Conservation (phyloP, 2,888 invertebrate genomes). For the Sinohyriopsis cumingii region DNA sequence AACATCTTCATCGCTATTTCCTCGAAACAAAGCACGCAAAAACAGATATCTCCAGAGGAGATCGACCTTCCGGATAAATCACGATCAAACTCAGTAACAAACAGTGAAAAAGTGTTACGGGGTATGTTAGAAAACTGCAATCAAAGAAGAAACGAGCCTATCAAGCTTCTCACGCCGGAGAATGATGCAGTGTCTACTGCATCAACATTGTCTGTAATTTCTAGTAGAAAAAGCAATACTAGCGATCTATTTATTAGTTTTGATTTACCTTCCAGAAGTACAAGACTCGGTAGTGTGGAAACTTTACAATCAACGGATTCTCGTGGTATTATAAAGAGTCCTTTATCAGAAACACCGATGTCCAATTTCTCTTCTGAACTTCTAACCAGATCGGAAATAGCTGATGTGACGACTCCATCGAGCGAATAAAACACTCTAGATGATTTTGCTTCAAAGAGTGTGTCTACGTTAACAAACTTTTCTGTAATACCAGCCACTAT, state of each 20-base stretch:
- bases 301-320: background rate
- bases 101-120: background rate
- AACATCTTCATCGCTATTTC: conserved; percentile 45
- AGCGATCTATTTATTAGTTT: too few species aligned
- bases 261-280: too few species aligned
- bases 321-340: background rate
- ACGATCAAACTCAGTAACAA: conserved; percentile 11
- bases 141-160: conserved; percentile 1
- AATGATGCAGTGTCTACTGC: too few species aligned
- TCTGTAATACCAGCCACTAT: conserved; percentile 32
- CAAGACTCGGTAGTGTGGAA: too few species aligned
- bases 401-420: conserved; percentile 15
- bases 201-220: too few species aligned
- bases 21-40: conserved; percentile 18
- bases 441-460: conserved; percentile 22
- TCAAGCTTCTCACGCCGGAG: background rate
- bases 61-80: conserved; percentile 6
- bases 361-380: background rate
- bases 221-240: too few species aligned
- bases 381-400: background rate
- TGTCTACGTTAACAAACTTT: conserved; percentile 21
- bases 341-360: background rate
- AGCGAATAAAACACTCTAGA: conserved; percentile 1
- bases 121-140: conserved; percentile 7
- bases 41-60: conserved; percentile 1